Base-by-base conservation (phyloP, 2,113 vertebrate species). In the Platanista minor region DNA sequence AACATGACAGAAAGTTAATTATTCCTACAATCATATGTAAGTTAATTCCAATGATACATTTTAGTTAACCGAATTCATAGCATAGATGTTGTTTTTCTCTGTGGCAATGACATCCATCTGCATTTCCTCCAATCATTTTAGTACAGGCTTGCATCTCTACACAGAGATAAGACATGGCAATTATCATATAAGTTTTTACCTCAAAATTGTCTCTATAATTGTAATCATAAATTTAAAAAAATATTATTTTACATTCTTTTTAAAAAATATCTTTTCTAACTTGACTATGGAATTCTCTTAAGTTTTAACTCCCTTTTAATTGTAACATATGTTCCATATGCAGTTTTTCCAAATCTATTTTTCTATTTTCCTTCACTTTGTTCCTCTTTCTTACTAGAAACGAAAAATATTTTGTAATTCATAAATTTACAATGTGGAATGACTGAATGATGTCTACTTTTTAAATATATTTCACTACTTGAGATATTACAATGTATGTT, bases 21-120 rank as follows among this genome's bases (percentile, higher is more conserved):
- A 82, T 92, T 72, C 14, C 49, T 83, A 52, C 9, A 54, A 74
- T 89, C 4, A 39, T 46, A 78, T 90, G 39, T 36, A 67, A 97
- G 74, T 67, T 62, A 90, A 94, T 95, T 67, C 41, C 7, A 93
- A 46, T 78, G 12, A 62, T 91, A 33, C 20, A 54, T 64, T 87
- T 93, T 74, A 74, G 3, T 67, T 75, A 87, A 87, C 41, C 71
- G 57, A 71, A 74, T 43, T 75, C 7, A 20, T 77, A 17, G 62
- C 9, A 81, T 18, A 67, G 23, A 49, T 33, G 8, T 11, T 67
- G 5, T 8, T 69, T 83, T 78, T 83, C n/a, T 93, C 17, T 12
- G 3, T 59, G 25, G 36, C 64, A 80, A 20, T 31, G 14, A 49
- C 46, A 83, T 23, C 14, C 2, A 36, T 29, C 10, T n/a, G 25